Conservation (phyloP, 2,113 vertebrate genomes). For the Pterocles gutturalis region DNA sequence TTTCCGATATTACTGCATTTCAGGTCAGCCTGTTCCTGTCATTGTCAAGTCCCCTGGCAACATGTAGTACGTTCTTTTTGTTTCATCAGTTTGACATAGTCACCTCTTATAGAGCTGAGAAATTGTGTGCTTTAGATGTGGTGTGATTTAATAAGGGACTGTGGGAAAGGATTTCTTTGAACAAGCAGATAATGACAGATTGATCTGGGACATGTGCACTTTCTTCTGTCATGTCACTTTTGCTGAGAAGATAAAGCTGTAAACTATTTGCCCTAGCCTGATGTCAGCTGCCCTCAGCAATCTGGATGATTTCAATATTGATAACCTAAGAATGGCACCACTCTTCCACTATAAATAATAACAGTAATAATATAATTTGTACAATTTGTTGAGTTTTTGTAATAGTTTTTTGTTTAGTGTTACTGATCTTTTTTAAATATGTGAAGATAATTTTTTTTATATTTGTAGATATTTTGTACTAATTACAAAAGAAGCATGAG, state of each 20-base stretch:
- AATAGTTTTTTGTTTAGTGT: not conserved
- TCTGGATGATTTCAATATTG: not conserved
- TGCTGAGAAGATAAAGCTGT: not conserved
- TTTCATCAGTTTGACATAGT: not conserved
- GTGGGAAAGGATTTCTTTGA: not conserved
- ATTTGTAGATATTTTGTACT: not conserved
- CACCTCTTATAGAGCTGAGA: not conserved
- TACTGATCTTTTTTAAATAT: not conserved
- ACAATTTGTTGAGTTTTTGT: not conserved
- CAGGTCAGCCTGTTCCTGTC: not conserved
- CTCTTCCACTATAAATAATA: not conserved
- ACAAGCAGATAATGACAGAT: not conserved
- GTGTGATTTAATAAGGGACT: not conserved
- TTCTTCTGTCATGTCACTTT: not conserved
- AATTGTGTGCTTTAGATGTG: not conserved
- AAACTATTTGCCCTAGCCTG: not conserved
- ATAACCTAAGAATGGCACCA: not conserved
- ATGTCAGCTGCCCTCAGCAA: not conserved
- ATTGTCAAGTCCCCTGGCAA: not conserved
- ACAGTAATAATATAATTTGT: not conserved
- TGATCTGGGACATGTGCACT: fast-evolving
- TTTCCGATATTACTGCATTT: not conserved
- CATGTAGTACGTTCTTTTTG: not conserved
- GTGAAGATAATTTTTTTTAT: not conserved
- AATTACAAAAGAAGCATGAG: not conserved